phyloP scores from a whole-genome alignment of 2,797 vertebrate genomes.

The Acanthurus leucopareius region DNA sequence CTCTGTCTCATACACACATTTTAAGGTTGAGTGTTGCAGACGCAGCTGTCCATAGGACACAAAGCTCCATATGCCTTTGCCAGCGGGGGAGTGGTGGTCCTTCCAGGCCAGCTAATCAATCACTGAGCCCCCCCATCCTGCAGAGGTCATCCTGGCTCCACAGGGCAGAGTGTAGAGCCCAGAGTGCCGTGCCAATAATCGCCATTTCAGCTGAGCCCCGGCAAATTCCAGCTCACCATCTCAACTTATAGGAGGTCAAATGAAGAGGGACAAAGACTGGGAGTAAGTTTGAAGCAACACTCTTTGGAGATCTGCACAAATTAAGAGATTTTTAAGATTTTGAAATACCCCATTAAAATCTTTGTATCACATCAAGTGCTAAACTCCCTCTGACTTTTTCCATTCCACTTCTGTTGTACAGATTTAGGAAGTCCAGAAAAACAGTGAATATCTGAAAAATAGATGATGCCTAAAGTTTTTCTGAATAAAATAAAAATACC shows the following conservation, averaged over 20 bases:
- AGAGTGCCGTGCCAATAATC: constrained; percentile 74
- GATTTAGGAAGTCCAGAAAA: no score
- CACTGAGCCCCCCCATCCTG: constrained; percentile 69
- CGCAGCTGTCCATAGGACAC: constrained; percentile 78
- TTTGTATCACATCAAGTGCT: no score
- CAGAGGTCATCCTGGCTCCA: constrained; percentile 73
- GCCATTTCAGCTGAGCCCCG: constrained; percentile 71
- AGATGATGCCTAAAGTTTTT: no score
- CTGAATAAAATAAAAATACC: no score
- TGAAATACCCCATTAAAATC: no score
- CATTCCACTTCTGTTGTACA: no score
- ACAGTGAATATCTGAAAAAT: no score
- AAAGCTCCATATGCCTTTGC: constrained; percentile 82
- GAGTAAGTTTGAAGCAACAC: constrained; percentile 6
- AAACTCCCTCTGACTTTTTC: no score
- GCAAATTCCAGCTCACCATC: constrained; percentile 51
- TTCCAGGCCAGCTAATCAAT: constrained; percentile 85
- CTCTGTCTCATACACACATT: constrained; percentile 25
- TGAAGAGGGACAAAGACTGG: constrained; percentile 20
- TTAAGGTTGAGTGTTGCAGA: constrained; percentile 57
- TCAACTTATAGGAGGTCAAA: constrained; percentile 50
- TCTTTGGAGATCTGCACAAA: neutral
- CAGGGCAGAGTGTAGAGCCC: constrained; percentile 73
- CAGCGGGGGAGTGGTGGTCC: constrained; percentile 75
- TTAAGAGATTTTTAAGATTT: neutral